Evolutionary conservation across 64 coral and sea anemone genomes (phyloP).

Genomic region (Catalaphyllia jardinei): DNA sequence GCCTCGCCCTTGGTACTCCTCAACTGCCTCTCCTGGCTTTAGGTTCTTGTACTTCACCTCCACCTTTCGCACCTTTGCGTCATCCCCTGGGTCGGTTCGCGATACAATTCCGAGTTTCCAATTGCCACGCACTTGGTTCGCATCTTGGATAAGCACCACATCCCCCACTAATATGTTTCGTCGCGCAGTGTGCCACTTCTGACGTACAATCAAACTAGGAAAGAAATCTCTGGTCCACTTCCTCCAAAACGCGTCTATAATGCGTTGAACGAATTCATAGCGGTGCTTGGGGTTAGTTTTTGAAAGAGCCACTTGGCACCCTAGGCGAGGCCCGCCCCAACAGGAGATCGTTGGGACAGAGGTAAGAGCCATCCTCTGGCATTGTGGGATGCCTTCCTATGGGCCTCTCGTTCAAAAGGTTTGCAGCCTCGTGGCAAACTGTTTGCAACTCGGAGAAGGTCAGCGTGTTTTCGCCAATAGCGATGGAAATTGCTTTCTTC

Average conservation of each 20-base stretch:
- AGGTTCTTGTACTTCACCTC: conserved; percentile 50
- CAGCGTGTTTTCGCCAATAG: not conserved
- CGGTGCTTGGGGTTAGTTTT: not conserved
- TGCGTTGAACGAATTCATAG: conserved; percentile 51
- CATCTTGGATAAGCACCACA: conserved; percentile 53
- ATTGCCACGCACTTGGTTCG: conserved; percentile 21
- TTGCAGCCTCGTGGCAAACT: too few species aligned
- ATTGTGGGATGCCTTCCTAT: not conserved
- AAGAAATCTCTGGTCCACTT: conserved; percentile 50
- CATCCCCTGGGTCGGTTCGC: not conserved
- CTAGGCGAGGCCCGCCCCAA: too few species aligned
- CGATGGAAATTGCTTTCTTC: not conserved
- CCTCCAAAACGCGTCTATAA: conserved; percentile 53
- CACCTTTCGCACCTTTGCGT: conserved; percentile 33
- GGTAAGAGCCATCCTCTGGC: not conserved
- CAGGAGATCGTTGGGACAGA: not conserved
- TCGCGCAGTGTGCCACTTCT: conserved; percentile 36
- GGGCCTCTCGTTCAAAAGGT: not conserved
- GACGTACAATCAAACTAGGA: conserved; percentile 7
- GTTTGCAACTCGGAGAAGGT: not conserved
- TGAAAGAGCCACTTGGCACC: conserved; percentile 59
- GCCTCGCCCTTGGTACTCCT: conserved; percentile 14
- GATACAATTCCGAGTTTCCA: conserved; percentile 38
- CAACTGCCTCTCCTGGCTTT: conserved; percentile 5
- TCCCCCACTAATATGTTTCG: conserved; percentile 10